Conservation (phyloP, 2,797 vertebrate species). For the Tangara arthus region DNA sequence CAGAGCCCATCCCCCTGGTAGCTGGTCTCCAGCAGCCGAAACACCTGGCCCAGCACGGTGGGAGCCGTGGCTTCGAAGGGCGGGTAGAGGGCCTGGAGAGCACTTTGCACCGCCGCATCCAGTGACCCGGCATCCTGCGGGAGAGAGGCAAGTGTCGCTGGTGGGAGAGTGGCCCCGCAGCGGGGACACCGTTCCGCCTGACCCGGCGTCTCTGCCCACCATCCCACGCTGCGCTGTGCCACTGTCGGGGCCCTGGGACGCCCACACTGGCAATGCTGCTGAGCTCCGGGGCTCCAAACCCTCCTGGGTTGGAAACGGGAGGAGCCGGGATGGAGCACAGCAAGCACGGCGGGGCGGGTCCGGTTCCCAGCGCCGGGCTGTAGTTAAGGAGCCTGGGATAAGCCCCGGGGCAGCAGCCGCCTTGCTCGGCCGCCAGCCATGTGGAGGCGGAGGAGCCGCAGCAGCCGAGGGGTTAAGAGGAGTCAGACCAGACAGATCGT, state of each 20-base stretch:
- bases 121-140: slow-evolving; percentile 85
- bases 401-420: fast-evolving
- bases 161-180: fast-evolving
- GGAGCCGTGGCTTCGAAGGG: slow-evolving; percentile 91
- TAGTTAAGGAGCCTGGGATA: neutral
- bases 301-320: neutral
- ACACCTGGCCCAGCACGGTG: slow-evolving; percentile 90
- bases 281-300: neutral
- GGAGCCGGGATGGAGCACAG: fast-evolving
- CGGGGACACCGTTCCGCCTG: fast-evolving
- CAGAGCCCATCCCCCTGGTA: slow-evolving; percentile 89
- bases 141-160: neutral
- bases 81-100: slow-evolving; percentile 87
- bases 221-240: neutral
- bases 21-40: slow-evolving; percentile 88
- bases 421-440: fast-evolving
- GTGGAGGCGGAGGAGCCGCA: neutral
- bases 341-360: fast-evolving
- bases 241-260: fast-evolving
- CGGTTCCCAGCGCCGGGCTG: fast-evolving
- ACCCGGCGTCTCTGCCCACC: neutral
- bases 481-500: neutral
- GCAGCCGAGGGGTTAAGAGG: neutral
- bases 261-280: fast-evolving
- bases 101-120: slow-evolving; percentile 87